Base-by-base conservation (phyloP, 1,140 invertebrate genomes). In the Proctacanthus coquilletti region DNA sequence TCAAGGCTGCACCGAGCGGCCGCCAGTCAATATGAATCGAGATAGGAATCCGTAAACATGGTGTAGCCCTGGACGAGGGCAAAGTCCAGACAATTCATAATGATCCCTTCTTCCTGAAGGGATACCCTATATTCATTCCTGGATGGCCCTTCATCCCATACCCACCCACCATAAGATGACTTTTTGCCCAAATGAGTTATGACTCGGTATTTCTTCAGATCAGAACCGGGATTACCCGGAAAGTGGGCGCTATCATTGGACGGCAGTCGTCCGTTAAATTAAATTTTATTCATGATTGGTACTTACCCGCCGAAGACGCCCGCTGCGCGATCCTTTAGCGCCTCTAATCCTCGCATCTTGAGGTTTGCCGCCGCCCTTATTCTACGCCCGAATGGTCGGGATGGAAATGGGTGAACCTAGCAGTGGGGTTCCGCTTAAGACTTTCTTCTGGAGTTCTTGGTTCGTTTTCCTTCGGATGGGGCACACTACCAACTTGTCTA, bases 201-300 rank as follows among this genome's bases (percentile, higher is more conserved):
- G n/a, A n/a, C n/a, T n/a, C n/a, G n/a, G n/a, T n/a, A n/a, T n/a
- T n/a, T n/a, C n/a, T n/a, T 27, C 2, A 40, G 8, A 9, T 9
- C 20, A 8, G 31, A 36, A 14, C 17, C 34, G 21, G 29, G 13
- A 11, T 19, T 18, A 21, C 18, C 32, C 25, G 29, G 31, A 34
- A 37, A 41, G 17, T 32, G 13, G 5, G 23, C 23, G 6, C 30
- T 32, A 32, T 32, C 30, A 17, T 5, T 32, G 13, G 13, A 17
- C 30, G 13, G 9, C 53, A 56, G 20, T 52, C 43, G 57, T 43
- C 53, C 55, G 55, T 58, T 56, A 58, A 58, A 58, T 58, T 58
- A 58, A 56, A 52, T 45, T 52, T 52, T 41, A 34, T 34, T 34
- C 34, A n/a, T 11, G 38, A 33, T 27, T 21, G 40, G 27, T 37